phyloP scores from a whole-genome alignment of 2,888 invertebrate species.

The Alviniconcha strummeri region DNA sequence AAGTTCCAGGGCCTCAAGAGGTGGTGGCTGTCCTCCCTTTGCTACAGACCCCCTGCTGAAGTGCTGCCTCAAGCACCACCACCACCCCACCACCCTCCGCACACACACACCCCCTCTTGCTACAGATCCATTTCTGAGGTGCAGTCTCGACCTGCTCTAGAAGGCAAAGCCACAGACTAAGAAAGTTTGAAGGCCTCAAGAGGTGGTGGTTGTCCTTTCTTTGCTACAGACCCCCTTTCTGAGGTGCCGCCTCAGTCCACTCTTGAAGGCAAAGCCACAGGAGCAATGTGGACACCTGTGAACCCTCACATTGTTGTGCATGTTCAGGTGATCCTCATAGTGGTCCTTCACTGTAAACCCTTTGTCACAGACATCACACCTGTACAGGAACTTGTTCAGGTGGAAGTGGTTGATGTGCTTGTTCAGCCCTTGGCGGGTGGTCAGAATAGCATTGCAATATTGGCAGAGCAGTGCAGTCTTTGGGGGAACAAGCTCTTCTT shows the following conservation, averaged over 20 bases:
- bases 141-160: not conserved
- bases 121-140: no score
- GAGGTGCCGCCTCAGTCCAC: conserved; percentile 20
- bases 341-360: conserved; percentile 31
- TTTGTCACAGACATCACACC: conserved; percentile 21
- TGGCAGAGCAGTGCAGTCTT: conserved; percentile 12
- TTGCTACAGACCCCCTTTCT: conserved; percentile 13
- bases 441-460: conserved; percentile 14
- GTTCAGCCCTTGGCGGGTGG: conserved; percentile 17
- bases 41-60: no score
- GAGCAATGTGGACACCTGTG: conserved; percentile 17
- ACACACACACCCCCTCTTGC: no score
- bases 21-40: no score
- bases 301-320: conserved; percentile 19
- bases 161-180: conserved; percentile 4
- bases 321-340: conserved; percentile 27
- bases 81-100: no score
- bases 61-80: no score
- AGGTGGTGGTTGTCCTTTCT: not conserved
- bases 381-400: conserved; percentile 26
- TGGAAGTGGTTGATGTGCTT: conserved; percentile 28
- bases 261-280: conserved; percentile 19
- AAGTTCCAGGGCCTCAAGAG: no score
- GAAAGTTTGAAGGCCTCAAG: no score
- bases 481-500: not conserved